These are phyloP conservation scores for Glyptemys insculpta DNA, from an alignment of 2,797 vertebrate genomes.

Conservation along the genomic window DNA sequence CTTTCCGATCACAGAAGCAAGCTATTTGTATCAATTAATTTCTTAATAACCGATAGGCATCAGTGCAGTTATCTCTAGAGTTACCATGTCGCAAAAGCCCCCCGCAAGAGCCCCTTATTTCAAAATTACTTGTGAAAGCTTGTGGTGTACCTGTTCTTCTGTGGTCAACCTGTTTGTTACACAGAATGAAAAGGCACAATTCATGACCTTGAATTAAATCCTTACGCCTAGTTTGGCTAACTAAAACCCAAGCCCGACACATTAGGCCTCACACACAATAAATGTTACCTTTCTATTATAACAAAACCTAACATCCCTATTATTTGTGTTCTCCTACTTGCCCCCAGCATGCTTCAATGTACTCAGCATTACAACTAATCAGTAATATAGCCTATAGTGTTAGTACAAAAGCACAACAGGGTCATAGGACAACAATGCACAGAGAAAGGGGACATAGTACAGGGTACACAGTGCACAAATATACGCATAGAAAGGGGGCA, in stretches of 20 bases:
- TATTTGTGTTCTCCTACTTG: background rate
- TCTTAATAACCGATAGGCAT: too few relatives aligned
- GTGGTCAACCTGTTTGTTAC: background rate
- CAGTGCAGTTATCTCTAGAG: too few relatives aligned
- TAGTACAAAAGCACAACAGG: background rate
- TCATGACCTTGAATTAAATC: background rate
- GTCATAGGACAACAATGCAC: background rate
- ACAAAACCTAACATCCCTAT: background rate
- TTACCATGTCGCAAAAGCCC: background rate
- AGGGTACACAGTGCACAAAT: too few relatives aligned
- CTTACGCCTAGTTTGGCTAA: background rate
- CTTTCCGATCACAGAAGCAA: background rate
- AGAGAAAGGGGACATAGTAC: background rate
- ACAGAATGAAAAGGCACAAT: background rate
- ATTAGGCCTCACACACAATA: background rate
- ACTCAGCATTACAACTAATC: background rate
- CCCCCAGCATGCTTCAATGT: background rate
- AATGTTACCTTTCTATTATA: background rate
- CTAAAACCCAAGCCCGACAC: background rate
- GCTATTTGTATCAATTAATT: background rate
- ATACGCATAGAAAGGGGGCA: background rate
- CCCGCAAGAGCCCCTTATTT: background rate
- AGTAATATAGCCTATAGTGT: too few relatives aligned
- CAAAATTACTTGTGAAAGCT: too few relatives aligned
- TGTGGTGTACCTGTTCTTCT: background rate